phyloP scores from a whole-genome alignment of 92 coral and sea anemone genomes.

The Palythoa caribaeorum region DNA sequence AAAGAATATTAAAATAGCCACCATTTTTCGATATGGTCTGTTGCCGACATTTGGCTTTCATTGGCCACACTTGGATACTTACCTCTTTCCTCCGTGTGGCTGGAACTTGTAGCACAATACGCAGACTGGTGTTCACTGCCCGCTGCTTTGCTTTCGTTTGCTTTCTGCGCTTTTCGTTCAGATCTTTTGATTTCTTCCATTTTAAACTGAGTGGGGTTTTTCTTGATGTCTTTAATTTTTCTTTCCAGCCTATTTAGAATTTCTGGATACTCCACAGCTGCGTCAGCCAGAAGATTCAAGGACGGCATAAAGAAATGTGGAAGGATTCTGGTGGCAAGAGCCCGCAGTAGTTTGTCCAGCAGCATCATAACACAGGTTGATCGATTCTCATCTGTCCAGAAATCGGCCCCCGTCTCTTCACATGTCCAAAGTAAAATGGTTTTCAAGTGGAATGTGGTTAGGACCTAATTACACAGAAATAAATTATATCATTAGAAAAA shows the following conservation, averaged over 20 bases:
- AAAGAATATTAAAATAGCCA: too few species aligned
- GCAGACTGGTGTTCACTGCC: not conserved
- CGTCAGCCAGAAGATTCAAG: constrained; percentile 69
- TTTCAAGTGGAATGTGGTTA: constrained; percentile 76
- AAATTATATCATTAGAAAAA: not conserved
- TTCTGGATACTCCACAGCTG: constrained; percentile 54
- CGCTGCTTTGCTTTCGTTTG: not conserved
- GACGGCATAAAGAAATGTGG: constrained; percentile 74
- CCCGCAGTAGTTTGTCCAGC: constrained; percentile 61
- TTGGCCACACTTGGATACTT: not conserved
- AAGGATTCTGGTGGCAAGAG: constrained; percentile 54
- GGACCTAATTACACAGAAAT: constrained; percentile 13
- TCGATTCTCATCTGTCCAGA: constrained; percentile 72
- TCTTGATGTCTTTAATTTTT: constrained; percentile 55
- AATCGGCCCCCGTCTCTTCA: constrained; percentile 59
- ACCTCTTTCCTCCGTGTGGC: not conserved
- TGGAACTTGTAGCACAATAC: not conserved
- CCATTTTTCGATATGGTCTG: too few species aligned
- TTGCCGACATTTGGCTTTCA: not conserved
- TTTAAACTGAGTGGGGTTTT: constrained; percentile 63
- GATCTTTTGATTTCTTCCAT: constrained; percentile 26
- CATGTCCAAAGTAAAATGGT: constrained; percentile 69
- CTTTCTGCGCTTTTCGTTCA: not conserved
- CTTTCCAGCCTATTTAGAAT: constrained; percentile 55
- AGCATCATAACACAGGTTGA: constrained; percentile 79